These are phyloP conservation scores for Eufriesea mexicana DNA, from an alignment of 1,140 invertebrate genomes.

Conservation along the genomic window DNA sequence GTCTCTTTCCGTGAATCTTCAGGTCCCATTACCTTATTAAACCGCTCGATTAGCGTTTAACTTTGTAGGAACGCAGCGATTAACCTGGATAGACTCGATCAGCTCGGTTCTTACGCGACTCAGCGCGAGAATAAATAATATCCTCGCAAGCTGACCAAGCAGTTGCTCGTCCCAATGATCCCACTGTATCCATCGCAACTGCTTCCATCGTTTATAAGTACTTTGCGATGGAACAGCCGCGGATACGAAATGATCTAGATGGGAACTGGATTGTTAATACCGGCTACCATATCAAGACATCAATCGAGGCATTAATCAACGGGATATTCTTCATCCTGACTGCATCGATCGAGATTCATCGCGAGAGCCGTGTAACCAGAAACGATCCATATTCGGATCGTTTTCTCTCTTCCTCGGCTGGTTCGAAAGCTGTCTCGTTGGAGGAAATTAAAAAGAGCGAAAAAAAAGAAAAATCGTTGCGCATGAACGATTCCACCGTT, in stretches of 20 bases:
- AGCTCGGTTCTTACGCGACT: too few relatives aligned
- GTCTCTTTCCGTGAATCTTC: too few relatives aligned
- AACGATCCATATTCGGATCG: background rate
- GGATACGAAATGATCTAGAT: background rate
- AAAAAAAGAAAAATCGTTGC: constrained; percentile 7
- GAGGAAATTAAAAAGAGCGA: background rate
- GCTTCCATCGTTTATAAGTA: background rate
- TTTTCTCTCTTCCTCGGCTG: too few relatives aligned
- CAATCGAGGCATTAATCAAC: constrained; percentile 3
- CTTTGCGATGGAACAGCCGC: background rate
- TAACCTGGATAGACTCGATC: too few relatives aligned
- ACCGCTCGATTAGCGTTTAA: too few relatives aligned
- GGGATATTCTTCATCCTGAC: constrained; percentile 1
- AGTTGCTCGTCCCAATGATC: background rate
- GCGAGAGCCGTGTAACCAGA: background rate
- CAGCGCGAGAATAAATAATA: background rate
- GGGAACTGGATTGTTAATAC: background rate
- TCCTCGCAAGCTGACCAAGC: background rate
- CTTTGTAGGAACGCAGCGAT: too few relatives aligned
- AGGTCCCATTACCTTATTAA: too few relatives aligned
- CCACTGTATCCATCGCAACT: background rate
- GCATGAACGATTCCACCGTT: constrained; percentile 25
- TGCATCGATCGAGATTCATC: constrained; percentile 2
- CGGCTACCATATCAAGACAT: background rate
- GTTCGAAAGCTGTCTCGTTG: background rate